Percentiles rank a stretch among this genome's conserved stretches.
phyloP scores from a whole-genome alignment of 2,888 invertebrate species.

The Xestoiulus laeticollis region DNA sequence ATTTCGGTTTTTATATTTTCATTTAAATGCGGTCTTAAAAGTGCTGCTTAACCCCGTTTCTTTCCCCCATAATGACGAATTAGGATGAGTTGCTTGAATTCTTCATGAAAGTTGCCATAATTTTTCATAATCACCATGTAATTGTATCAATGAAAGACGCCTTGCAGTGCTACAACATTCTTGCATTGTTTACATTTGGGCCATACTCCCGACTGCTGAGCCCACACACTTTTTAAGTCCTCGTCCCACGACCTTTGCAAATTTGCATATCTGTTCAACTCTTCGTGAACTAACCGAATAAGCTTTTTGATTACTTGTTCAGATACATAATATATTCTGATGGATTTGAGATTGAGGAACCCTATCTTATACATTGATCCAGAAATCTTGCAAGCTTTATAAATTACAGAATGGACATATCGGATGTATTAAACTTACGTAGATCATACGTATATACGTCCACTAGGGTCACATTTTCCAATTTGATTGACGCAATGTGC shows the following conservation, averaged over 20 bases:
- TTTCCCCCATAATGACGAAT: constrained; percentile 3
- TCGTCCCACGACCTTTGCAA: constrained; percentile 15
- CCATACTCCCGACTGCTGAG: constrained; percentile 11
- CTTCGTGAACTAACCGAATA: not conserved
- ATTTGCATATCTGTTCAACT: not conserved
- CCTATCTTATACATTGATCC: too few relatives aligned
- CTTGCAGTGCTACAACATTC: constrained; percentile 19
- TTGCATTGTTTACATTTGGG: constrained; percentile 32
- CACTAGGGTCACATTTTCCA: too few relatives aligned
- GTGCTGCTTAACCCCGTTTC: constrained; percentile 19
- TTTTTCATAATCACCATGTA: constrained; percentile 31
- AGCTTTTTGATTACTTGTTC: not conserved
- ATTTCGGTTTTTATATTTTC: constrained; percentile 29
- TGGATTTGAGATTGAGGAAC: too few relatives aligned
- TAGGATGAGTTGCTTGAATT: constrained; percentile 33
- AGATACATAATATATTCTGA: too few relatives aligned
- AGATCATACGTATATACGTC: too few relatives aligned
- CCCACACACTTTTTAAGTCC: not conserved
- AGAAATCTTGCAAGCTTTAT: too few relatives aligned
- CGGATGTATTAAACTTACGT: too few relatives aligned
- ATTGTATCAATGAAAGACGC: constrained; percentile 33
- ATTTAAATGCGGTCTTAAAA: constrained; percentile 1
- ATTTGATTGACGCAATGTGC: too few relatives aligned
- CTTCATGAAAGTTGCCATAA: not conserved
- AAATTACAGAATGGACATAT: too few relatives aligned